Base-by-base conservation (phyloP, 2,113 vertebrate species). In the Larimichthys crocea region DNA sequence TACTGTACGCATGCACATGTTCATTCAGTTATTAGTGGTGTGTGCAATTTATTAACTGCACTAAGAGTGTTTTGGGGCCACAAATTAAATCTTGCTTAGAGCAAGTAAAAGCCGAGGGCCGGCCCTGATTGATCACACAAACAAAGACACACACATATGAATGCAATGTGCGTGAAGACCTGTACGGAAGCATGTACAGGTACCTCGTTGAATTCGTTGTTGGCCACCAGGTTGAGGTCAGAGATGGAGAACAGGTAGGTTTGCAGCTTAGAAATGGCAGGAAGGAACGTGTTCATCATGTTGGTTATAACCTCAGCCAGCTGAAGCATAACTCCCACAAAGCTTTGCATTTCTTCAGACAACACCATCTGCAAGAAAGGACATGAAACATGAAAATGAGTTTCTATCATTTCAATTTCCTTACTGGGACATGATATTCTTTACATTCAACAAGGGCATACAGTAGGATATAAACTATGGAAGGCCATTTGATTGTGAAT, bases 281-380 rank as follows among this genome's bases (percentile, higher is more conserved):
- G 94, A 49, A 86, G 12, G 49, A 95, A 70, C 17, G 60, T 91
- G 16, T 70, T 16, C 91, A 95, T 93, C 48, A 88, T 88, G 14
- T 89, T 77, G 24, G 76, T 91, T 19, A 94, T 14, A 46, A 75
- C 53, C 19, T 74, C 19, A 3, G 87, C 42, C 59, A 94, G 64
- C 63, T 90, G 56, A 29, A 94, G 76, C 87, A 95, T 52, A 24
- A 86, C 9, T 24, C 35, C 76, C 15, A 94, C 44, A 59, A 93
- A 0, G n/a, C 50, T 84, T 82, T 94, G 94, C 50, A 94, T 20
- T 9, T 96, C 94, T 3, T 88, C 89, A 49, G 93, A 89, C 74
- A 95, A 65, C 69, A 95, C 57, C 79, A 95, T 20, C 95, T 96
- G 85, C 65, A 77, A 82, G 22, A 79, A 40, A 64, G 26, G 42